These are phyloP conservation scores for Sitta carolinensis DNA, from an alignment of 2,797 vertebrate species.

Conservation along the genomic window DNA sequence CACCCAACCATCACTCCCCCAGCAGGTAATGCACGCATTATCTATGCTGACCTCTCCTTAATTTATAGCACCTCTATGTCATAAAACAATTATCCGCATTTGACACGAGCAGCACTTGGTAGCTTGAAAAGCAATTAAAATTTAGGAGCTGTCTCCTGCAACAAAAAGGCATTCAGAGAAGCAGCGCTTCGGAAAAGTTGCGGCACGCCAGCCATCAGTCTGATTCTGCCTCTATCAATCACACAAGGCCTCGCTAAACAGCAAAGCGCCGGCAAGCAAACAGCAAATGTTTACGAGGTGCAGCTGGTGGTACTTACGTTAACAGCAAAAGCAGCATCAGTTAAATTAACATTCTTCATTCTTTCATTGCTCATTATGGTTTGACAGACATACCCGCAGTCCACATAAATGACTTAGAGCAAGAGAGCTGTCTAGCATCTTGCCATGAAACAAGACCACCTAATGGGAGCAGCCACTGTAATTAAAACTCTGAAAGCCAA, in stretches of 20 bases:
- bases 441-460: slow-evolving; percentile 59
- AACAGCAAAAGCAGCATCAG: slow-evolving; percentile 60
- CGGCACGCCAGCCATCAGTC: slow-evolving; percentile 24
- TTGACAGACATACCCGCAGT: slow-evolving; percentile 65
- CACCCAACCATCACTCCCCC: background rate
- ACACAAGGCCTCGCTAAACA: slow-evolving; percentile 4
- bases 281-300: slow-evolving; percentile 70
- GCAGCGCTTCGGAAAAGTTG: background rate
- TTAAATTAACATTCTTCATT: slow-evolving; percentile 65
- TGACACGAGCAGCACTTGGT: slow-evolving; percentile 65
- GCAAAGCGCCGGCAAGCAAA: slow-evolving; percentile 25
- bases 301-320: slow-evolving; percentile 71
- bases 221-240: slow-evolving; percentile 62
- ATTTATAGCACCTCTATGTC: slow-evolving; percentile 65
- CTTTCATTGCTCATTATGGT: slow-evolving; percentile 63
- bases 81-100: slow-evolving; percentile 73
- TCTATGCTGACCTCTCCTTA: slow-evolving; percentile 64
- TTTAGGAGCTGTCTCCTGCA: slow-evolving; percentile 70
- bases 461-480: slow-evolving; percentile 50
- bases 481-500: slow-evolving; percentile 59
- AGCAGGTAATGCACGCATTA: slow-evolving; percentile 41
- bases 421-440: slow-evolving; percentile 49
- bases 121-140: slow-evolving; percentile 75
- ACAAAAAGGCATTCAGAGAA: slow-evolving; percentile 57
- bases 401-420: slow-evolving; percentile 67